phyloP scores from a whole-genome alignment of 1,140 invertebrate species.

The Diorhabda sublineata region DNA sequence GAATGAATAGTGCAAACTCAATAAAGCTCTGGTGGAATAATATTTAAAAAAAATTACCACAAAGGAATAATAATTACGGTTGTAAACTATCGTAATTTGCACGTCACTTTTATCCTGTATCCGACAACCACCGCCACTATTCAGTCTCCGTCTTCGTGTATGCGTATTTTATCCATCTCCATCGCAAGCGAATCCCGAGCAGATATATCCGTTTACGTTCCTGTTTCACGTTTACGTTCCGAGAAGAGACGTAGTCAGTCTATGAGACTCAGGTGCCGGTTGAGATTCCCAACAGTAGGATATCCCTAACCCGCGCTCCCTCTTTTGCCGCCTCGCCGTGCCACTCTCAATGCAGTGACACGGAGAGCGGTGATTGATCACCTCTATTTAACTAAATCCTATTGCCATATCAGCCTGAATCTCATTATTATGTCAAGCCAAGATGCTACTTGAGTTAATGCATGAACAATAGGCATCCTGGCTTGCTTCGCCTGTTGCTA shows the following conservation, averaged over 20 bases:
- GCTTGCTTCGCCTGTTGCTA: constrained; percentile 46
- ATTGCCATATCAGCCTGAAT: constrained; percentile 47
- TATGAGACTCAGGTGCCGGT: constrained; percentile 20
- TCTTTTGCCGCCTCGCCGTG: constrained; percentile 21
- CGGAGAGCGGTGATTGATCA: constrained; percentile 45
- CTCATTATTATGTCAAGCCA: constrained; percentile 48
- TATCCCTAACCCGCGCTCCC: constrained; percentile 15
- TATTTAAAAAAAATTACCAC: too few relatives aligned
- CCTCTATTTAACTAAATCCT: constrained; percentile 47
- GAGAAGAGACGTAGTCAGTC: constrained; percentile 3
- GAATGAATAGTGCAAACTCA: too few relatives aligned
- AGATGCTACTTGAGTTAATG: constrained; percentile 48
- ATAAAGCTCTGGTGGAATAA: too few relatives aligned
- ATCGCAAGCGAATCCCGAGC: background rate
- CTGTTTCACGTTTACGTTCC: background rate
- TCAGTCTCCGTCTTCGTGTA: constrained; percentile 10
- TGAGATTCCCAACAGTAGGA: constrained; percentile 13
- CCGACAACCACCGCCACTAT: background rate
- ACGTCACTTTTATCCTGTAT: too few relatives aligned
- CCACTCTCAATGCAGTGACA: constrained; percentile 40
- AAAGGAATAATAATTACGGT: too few relatives aligned
- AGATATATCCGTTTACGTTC: constrained; percentile 6
- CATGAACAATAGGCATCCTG: constrained; percentile 46
- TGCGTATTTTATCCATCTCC: constrained; percentile 15
- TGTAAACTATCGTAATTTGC: too few relatives aligned